Evolutionary conservation across 2,888 invertebrate species (phyloP), one percentile per base, ranked within the genome.

Genomic region (Polyommatus icarus): DNA sequence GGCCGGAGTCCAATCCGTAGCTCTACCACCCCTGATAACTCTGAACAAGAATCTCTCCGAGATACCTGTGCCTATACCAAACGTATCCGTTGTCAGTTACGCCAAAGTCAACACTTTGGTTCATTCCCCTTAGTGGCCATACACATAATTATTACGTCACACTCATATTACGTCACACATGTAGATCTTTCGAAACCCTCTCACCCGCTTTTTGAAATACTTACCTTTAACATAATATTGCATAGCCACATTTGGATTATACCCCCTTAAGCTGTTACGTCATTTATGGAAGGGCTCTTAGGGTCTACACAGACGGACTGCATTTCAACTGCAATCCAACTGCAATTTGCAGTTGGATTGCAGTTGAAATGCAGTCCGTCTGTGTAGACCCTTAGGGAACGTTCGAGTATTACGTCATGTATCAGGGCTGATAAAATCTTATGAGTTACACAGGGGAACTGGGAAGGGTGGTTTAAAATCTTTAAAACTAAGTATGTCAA

Each of bases 51-150:
- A 90, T 78, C 80, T 91, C 20, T 88, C 91, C 0, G 82, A 86
- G 7, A 89, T 93, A 78, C 92, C 92, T 0, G 89, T 93, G 0
- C 92, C 92, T 0, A 90, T 93, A 81, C 92, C 92, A 0, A 93
- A 93, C 78, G 89, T 90, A n/a, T 90, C 92, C 0, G 84, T 93
- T 7, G 87, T 93, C 0, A 89, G 89, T 81, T 93, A 93, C 77
- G 87, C 90, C 71, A 91, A 91, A 84, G 84, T 92, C 3, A 91
- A 89, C 79, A 90, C 92, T 2, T 81, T 92, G 57, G 82, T 91
- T 29, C 82, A 81, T 71, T 79, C 79, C 10, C 83, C 82, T 29
- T 71, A 24, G 46, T 36, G 40, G 7, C 7, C 36, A 36, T 36
- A 7, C 36, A 36, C 36, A 36, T 36, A 36, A 36, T 6, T 6